Conservation (phyloP, 2,113 vertebrate species). For the Ceyx cyanopectus region DNA sequence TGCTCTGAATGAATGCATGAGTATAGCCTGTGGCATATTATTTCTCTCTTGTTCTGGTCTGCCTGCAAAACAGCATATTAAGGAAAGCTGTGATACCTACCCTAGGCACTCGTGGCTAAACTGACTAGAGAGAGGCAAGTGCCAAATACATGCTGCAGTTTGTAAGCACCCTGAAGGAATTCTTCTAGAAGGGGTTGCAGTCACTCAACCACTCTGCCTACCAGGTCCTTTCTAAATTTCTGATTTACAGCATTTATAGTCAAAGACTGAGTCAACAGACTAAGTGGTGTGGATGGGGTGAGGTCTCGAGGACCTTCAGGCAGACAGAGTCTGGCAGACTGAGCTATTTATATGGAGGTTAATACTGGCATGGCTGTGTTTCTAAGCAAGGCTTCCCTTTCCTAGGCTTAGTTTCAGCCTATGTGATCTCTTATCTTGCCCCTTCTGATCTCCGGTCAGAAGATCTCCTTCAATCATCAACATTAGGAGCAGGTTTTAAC, state of each 20-base stretch:
- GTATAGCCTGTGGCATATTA: not conserved
- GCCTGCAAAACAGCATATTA: not conserved
- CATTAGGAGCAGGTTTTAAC: not conserved
- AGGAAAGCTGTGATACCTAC: not conserved
- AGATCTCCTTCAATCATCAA: not conserved
- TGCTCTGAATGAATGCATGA: not conserved
- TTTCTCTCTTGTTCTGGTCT: not conserved
- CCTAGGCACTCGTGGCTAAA: not conserved
- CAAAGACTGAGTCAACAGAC: not conserved
- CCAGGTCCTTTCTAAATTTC: not conserved
- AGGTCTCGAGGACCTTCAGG: not conserved
- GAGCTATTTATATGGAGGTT: not conserved
- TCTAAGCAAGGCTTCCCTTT: not conserved
- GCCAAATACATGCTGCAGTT: not conserved
- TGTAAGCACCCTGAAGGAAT: not conserved
- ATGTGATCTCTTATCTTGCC: not conserved
- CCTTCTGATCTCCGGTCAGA: not conserved
- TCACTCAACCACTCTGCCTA: not conserved
- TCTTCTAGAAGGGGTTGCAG: not conserved
- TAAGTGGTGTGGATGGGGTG: not conserved
- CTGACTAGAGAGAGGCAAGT: not conserved
- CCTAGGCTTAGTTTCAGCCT: not conserved
- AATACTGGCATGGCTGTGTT: not conserved
- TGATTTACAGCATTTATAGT: not conserved
- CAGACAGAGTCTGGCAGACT: not conserved